These are phyloP conservation scores for Tetheella fluctuosa DNA, from an alignment of 2,888 invertebrate species.

Conservation along the genomic window DNA sequence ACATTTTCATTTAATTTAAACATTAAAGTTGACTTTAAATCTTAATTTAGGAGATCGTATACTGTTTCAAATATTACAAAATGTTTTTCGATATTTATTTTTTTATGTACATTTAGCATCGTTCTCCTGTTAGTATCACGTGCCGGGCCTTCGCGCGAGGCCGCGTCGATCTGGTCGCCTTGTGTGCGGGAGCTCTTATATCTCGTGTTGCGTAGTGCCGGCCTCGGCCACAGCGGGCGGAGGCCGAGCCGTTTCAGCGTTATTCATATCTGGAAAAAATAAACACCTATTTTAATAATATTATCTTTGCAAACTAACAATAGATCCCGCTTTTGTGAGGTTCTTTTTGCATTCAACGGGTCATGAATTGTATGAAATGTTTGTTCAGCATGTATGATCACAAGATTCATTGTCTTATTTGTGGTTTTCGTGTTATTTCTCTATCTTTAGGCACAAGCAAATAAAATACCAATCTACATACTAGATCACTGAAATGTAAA, in stretches of 20 bases:
- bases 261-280: constrained; percentile 76
- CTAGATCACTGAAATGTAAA: too few species aligned
- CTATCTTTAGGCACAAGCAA: not conserved
- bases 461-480: not conserved
- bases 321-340: constrained; percentile 1
- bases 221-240: constrained; percentile 41
- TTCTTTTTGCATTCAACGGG: constrained; percentile 10
- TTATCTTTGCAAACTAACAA: constrained; percentile 12
- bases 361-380: not conserved
- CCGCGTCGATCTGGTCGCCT: constrained; percentile 32
- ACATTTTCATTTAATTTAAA: constrained; percentile 74
- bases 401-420: constrained; percentile 1
- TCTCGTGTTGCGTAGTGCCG: constrained; percentile 22
- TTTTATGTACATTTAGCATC: constrained; percentile 81
- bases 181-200: constrained; percentile 25
- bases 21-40: constrained; percentile 83
- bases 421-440: not conserved
- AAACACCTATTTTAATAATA: constrained; percentile 28
- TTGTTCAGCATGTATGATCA: not conserved
- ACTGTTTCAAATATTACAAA: constrained; percentile 85
- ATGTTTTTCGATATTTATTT: constrained; percentile 64
- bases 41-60: constrained; percentile 85
- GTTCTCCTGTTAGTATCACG: constrained; percentile 78
- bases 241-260: constrained; percentile 65
- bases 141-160: constrained; percentile 39